Conservation (phyloP, 2,888 invertebrate species). For the Helleia helle region DNA sequence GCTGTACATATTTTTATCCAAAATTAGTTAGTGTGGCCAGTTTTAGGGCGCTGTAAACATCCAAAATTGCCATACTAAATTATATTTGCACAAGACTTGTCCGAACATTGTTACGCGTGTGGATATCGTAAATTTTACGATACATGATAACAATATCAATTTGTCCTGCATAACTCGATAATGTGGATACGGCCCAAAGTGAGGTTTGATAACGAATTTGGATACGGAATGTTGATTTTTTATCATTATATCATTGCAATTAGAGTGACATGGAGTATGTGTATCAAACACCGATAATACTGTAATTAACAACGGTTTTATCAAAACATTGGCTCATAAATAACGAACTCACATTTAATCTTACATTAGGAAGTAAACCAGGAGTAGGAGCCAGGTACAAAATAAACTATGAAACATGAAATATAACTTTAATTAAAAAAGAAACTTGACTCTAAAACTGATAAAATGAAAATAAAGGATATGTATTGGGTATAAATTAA, state of each 20-base stretch:
- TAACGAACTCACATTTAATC: background rate
- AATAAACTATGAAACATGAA: too few relatives aligned
- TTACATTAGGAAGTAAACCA: too few relatives aligned
- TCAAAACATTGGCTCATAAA: background rate
- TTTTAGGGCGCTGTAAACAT: conserved; percentile 9
- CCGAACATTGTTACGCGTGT: conserved; percentile 39
- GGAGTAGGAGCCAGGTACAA: too few relatives aligned
- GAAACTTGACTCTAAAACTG: too few relatives aligned
- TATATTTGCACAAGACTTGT: conserved; percentile 59
- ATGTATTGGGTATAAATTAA: too few relatives aligned
- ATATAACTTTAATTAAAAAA: too few relatives aligned
- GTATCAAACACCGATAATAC: background rate
- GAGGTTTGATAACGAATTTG: conserved; percentile 35
- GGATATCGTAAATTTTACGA: conserved; percentile 58
- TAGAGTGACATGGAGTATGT: conserved; percentile 7
- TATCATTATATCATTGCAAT: conserved; percentile 10
- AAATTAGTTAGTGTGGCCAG: background rate
- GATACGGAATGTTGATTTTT: conserved; percentile 10
- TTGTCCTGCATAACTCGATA: conserved; percentile 54
- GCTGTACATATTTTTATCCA: background rate
- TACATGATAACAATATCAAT: conserved; percentile 53
- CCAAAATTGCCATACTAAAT: conserved; percentile 32
- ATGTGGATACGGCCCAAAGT: conserved; percentile 41
- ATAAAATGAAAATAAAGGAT: too few relatives aligned
- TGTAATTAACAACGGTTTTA: background rate